phyloP scores from a whole-genome alignment of 2,113 vertebrate genomes.

The Nibea albiflora region DNA sequence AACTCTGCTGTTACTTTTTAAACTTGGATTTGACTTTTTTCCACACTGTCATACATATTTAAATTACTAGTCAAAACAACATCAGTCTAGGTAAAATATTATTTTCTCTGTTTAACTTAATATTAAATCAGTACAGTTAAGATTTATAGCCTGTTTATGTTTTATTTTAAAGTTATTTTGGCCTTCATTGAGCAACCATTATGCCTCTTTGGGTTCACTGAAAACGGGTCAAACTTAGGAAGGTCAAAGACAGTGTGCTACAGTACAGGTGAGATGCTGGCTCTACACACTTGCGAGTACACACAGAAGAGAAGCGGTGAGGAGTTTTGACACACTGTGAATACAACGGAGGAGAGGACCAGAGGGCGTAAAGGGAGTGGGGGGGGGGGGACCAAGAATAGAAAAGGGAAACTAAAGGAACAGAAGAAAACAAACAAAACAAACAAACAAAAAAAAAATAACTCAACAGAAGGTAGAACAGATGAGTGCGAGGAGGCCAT shows the following conservation, averaged over 20 bases:
- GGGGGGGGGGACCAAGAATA: conserved; percentile 59
- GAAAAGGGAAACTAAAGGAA: conserved; percentile 49
- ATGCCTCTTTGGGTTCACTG: conserved; percentile 29
- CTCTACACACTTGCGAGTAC: conserved; percentile 82
- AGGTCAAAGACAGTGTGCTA: conserved; percentile 38
- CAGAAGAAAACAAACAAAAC: conserved; percentile 48
- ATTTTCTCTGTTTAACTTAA: background rate
- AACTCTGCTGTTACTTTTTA: background rate
- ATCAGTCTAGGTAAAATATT: background rate
- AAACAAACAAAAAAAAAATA: conserved; percentile 52
- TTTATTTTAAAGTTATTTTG: background rate
- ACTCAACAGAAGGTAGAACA: conserved; percentile 86
- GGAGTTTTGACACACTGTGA: conserved; percentile 83
- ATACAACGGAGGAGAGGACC: conserved; percentile 64
- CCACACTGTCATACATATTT: conserved; percentile 1
- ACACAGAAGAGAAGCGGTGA: conserved; percentile 81
- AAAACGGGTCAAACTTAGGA: conserved; percentile 21
- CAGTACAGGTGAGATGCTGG: conserved; percentile 79
- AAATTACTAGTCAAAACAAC: conserved; percentile 7
- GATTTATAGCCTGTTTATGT: background rate
- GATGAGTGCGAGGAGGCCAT: conserved; percentile 98
- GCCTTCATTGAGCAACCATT: conserved; percentile 9
- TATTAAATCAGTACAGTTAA: background rate
- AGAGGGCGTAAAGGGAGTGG: conserved; percentile 51
- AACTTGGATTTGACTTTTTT: background rate